phyloP scores from a whole-genome alignment of 2,888 invertebrate species.

The Acrobasis repandana region DNA sequence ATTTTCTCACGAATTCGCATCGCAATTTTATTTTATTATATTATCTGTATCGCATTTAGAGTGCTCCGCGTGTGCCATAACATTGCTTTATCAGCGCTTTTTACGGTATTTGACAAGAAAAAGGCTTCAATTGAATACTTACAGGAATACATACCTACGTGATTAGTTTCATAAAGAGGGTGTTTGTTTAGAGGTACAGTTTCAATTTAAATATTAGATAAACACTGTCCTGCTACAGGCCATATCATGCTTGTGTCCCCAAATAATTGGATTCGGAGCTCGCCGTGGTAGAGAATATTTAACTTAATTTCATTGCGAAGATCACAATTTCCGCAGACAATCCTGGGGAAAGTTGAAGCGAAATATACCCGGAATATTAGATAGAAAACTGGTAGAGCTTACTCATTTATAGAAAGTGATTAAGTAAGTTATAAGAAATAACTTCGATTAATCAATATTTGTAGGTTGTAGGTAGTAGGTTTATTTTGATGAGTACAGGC shows the following conservation, averaged over 20 bases:
- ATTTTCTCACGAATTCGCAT: slow-evolving; percentile 83
- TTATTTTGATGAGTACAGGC: too few relatives aligned
- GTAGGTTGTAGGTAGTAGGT: too few relatives aligned
- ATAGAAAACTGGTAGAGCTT: background rate
- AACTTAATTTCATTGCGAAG: slow-evolving; percentile 77
- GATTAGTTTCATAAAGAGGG: slow-evolving; percentile 36
- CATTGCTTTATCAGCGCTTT: slow-evolving; percentile 48
- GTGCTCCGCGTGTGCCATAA: slow-evolving; percentile 55
- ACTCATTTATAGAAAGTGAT: background rate
- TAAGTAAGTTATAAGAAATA: background rate
- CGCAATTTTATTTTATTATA: slow-evolving; percentile 83
- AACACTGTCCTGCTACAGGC: slow-evolving; percentile 40
- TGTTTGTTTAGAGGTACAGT: background rate
- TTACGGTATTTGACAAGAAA: slow-evolving; percentile 40
- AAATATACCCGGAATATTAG: slow-evolving; percentile 15
- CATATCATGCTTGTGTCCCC: slow-evolving; percentile 69
- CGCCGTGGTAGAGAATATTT: slow-evolving; percentile 73
- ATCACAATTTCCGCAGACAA: slow-evolving; percentile 67
- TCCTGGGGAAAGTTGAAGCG: slow-evolving; percentile 44
- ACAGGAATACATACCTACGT: slow-evolving; percentile 34
- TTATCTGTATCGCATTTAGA: slow-evolving; percentile 80
- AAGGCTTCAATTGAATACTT: slow-evolving; percentile 40
- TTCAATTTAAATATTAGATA: slow-evolving; percentile 16
- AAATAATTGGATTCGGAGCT: slow-evolving; percentile 79
- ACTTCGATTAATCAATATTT: too few relatives aligned